Evolutionary conservation across 2,113 vertebrate species (phyloP), one percentile per base, ranked within the genome.

Genomic region (Anser cygnoides): DNA sequence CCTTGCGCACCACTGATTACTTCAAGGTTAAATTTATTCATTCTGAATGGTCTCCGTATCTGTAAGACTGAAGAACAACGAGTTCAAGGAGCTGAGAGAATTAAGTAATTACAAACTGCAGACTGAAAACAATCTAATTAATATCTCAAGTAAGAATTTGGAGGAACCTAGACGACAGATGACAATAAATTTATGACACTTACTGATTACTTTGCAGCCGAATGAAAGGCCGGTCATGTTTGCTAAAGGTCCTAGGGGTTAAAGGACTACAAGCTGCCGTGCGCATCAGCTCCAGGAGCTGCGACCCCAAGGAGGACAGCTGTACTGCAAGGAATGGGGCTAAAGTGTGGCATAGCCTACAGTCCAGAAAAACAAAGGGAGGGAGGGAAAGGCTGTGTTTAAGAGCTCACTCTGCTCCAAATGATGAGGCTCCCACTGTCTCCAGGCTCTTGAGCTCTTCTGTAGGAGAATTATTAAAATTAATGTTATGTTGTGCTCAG

Each of bases 11-110:
- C 67, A 55, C 74, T 55, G 77, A 73, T 79, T 73, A 62, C 21
- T 85, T 82, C 91, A 73, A 87, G 46, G 77, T 79, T 92, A 61
- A 79, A 92, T 90, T 90, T 87, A 87, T 82, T 84, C 6, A 3
- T 58, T 84, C 70, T 44, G n/a, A 84, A 54, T 26, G 61, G 86
- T 41, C 0, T 0, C 76, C 0, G 0, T 65, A 75, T 61, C 67
- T 90, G 43, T 70, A 87, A 92, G 66, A 73, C 25, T 57, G 43
- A 37, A 25, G 35, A 94, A 63, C 54, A 70, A 8, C 0, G 29
- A 95, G 68, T 71, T 77, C 52, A 61, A 52, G 62, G 43, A 97
- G 86, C 65, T 0, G 5, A 65, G 28, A 94, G 39, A 86, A 94
- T 41, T 39, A 82, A 82, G 29, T 72, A 63, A 78, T 75, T 89